Evolutionary conservation across 2,113 vertebrate species (phyloP).

Genomic region (Coptodon bakossiorum): DNA sequence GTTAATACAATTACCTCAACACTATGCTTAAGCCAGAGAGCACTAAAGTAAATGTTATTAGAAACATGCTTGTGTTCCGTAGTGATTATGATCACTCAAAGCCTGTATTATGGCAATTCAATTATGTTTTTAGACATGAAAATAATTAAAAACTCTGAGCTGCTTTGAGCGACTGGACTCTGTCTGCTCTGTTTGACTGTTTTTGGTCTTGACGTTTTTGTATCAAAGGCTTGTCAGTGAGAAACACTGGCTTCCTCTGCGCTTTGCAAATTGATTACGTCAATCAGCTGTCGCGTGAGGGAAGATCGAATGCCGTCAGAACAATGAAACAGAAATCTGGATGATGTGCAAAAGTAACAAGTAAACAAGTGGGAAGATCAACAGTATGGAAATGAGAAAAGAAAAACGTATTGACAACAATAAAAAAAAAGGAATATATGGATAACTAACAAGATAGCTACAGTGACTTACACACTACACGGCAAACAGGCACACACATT

Average conservation of each 20-base stretch:
- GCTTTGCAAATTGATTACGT: slow-evolving; percentile 25
- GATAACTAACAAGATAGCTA: background rate
- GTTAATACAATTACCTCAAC: background rate
- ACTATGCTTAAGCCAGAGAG: background rate
- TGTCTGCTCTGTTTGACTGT: background rate
- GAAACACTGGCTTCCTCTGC: slow-evolving; percentile 12
- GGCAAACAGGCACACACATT: background rate
- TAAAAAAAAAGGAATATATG: background rate
- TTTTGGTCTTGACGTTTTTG: slow-evolving; percentile 13
- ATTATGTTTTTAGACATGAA: background rate
- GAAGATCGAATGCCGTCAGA: slow-evolving; percentile 10
- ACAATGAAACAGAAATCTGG: background rate
- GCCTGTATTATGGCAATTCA: background rate
- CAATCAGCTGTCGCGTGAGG: slow-evolving; percentile 24
- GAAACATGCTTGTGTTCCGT: background rate
- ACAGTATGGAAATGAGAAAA: background rate
- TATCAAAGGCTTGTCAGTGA: slow-evolving; percentile 17
- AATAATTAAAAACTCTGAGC: background rate
- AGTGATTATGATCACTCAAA: background rate
- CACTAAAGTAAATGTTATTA: background rate
- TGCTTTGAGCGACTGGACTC: slow-evolving; percentile 15
- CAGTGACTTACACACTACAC: background rate
- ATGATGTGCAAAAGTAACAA: background rate
- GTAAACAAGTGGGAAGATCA: background rate
- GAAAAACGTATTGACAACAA: background rate